Evolutionary conservation across 1,140 invertebrate species (phyloP), one percentile per base, ranked within the genome.

Genomic region (Drosophila arawakana): DNA sequence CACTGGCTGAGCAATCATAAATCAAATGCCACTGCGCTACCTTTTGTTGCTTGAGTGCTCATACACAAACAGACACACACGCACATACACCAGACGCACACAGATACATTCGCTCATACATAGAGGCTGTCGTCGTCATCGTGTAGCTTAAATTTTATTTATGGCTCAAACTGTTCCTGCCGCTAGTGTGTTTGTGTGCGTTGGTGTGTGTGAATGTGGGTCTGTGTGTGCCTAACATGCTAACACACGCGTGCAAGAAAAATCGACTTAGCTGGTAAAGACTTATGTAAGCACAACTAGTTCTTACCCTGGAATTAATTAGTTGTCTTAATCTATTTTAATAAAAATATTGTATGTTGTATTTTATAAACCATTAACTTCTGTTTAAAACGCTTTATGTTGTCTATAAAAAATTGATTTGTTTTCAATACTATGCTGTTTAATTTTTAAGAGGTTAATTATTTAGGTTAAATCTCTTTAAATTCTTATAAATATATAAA

Each of bases 81-180:
- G 63, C 50, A 54, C 25, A 57, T 15, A 41, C 10, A 10, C 44
- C 18, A 21, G 1, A 52, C 7, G 35, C 13, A n/a, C 30, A 47
- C 54, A 43, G 34, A 49, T 34, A 67, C 39, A 58, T 49, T 30
- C 25, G 25, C 25, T 21, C 18, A 30, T 6, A 30, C 25, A 30
- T 60, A 73, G 37, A 69, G 21, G 61, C 76, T 79, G 76, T 82
- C 71, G 81, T 81, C 78, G 78, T 85, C 75, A 79, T 70, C 62
- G 81, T 84, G 81, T 84, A 76, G 80, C 79, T 86, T 86, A 86
- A 86, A 86, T 86, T 86, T 86, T 86, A 86, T 86, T 86, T 86
- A 86, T 86, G 83, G 83, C 83, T 76, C 76, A 69, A 75, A 81
- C 68, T 58, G 78, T 73, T 67, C 66, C 44, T 58, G 52, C 35